Evolutionary conservation across 2,797 vertebrate species (phyloP).

Genomic region (Phoeniculus purpureus): DNA sequence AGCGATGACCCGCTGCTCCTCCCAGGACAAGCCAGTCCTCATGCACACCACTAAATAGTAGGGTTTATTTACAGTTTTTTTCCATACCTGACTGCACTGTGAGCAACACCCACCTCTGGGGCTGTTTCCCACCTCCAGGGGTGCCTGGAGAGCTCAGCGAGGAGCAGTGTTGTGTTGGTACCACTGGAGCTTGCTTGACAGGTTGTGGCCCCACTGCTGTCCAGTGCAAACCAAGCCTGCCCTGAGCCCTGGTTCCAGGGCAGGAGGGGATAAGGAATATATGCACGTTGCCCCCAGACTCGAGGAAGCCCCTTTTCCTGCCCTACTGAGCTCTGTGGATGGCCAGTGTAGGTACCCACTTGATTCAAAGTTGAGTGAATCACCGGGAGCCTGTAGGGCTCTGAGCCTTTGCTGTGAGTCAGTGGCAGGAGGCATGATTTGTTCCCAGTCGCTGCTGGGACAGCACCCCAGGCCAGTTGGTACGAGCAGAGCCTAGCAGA

Average conservation of each 20-base stretch:
- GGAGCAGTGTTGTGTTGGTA: background rate
- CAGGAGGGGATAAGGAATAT: background rate
- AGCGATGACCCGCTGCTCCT: background rate
- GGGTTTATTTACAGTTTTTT: slow-evolving; percentile 31
- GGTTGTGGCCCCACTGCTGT: background rate
- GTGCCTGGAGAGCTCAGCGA: background rate
- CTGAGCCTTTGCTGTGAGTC: background rate
- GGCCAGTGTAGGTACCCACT: background rate
- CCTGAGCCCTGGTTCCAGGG: background rate
- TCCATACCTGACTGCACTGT: slow-evolving; percentile 1
- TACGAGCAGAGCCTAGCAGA: background rate
- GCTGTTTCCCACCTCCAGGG: background rate
- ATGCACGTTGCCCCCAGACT: background rate
- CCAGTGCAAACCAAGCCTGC: background rate
- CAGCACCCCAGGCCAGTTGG: background rate
- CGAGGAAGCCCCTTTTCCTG: background rate
- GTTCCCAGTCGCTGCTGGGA: background rate
- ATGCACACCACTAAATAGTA: background rate
- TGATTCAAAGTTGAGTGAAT: background rate
- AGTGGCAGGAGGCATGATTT: background rate
- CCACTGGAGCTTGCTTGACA: background rate
- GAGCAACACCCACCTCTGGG: background rate
- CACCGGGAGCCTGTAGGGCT: background rate
- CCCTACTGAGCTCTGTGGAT: background rate
- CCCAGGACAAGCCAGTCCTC: slow-evolving; percentile 39